Evolutionary conservation across 2,797 vertebrate species (phyloP), one percentile per base, ranked within the genome.

Genomic region (Microchirus variegatus): DNA sequence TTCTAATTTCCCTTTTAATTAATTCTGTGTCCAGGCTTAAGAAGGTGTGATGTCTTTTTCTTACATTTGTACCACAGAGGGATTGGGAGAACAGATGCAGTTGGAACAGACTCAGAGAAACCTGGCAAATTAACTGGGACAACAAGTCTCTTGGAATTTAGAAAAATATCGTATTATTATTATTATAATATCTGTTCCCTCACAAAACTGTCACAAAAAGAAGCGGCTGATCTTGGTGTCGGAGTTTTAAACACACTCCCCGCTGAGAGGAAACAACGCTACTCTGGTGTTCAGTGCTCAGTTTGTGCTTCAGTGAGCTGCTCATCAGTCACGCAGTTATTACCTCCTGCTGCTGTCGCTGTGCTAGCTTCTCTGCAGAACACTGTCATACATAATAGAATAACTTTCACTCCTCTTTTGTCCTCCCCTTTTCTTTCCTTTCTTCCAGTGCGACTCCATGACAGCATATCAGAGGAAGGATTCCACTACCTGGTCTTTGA

Each of bases 401-500:
- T 63, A 42, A 64, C 45, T 55, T 18, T 57, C 8, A 5, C n/a
- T 35, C 38, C 10, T 54, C 17, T 40, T 19, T 13, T 19, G 5
- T 56, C 18, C 16, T 9, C n/a, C 17, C 10, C 9, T 36, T 68
- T 50, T 37, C 10, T 51, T 59, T 53, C 53, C 41, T 70, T 56
- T 67, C 42, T 50, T 15, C 56, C 78, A 90, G 89, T 90, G 59
- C 81, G 89, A 4, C 87, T 89, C 22, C 88, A 90, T n/a, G 88
- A 90, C 70, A 89, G 87, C 78, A 90, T 89, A 74, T 89, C 89
- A 19, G 86, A 99, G 87, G 97, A 99, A 84, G 96, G 96, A 79
- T 98, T 95, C 88, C 97, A 99, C 92, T 99, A 99, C 89, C 92
- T 98, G 87, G 96, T 98, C 86, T 99, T 99, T 88, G 97, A 99